Evolutionary conservation across 1,140 invertebrate genomes (phyloP).

Genomic region (Microplitis mediator): DNA sequence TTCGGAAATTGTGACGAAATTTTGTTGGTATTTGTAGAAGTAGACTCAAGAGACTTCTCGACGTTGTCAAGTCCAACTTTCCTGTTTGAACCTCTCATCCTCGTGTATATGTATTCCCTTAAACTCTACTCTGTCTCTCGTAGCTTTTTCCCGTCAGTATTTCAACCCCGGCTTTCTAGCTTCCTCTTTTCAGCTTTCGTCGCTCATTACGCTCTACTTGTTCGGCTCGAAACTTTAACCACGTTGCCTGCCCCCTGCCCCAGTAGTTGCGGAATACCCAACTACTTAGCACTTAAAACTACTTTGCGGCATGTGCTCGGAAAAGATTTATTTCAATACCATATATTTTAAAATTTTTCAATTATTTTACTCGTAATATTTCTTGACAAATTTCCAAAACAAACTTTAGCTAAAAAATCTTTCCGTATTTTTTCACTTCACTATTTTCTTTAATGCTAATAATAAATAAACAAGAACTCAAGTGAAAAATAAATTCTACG

Average conservation of each 20-base stretch:
- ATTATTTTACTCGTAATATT: not conserved
- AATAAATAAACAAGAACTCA: not conserved
- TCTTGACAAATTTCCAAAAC: not conserved
- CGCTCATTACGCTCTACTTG: slow-evolving; percentile 29
- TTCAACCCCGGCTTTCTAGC: not conserved
- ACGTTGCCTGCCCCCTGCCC: not conserved
- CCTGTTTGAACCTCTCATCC: slow-evolving; percentile 10
- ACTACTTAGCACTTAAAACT: slow-evolving; percentile 15
- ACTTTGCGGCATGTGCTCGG: slow-evolving; percentile 8
- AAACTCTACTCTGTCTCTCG: no score
- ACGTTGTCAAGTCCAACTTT: slow-evolving; percentile 12
- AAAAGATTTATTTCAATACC: slow-evolving; percentile 6
- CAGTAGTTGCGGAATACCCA: not conserved
- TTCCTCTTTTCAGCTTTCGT: slow-evolving; percentile 22
- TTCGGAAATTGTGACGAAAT: not conserved
- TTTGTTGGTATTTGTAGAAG: slow-evolving; percentile 13
- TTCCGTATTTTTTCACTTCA: no score
- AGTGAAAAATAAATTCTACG: not conserved
- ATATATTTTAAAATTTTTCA: not conserved
- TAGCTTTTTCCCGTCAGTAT: no score
- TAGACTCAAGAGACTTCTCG: slow-evolving; percentile 14
- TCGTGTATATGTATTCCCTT: not conserved
- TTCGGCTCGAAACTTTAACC: slow-evolving; percentile 25
- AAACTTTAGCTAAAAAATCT: no score
- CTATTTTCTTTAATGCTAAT: not conserved